Percentiles rank a stretch among this genome's conserved stretches.
These are phyloP conservation scores for Cervus canadensis DNA, from an alignment of 2,113 vertebrate genomes.

Conservation along the genomic window DNA sequence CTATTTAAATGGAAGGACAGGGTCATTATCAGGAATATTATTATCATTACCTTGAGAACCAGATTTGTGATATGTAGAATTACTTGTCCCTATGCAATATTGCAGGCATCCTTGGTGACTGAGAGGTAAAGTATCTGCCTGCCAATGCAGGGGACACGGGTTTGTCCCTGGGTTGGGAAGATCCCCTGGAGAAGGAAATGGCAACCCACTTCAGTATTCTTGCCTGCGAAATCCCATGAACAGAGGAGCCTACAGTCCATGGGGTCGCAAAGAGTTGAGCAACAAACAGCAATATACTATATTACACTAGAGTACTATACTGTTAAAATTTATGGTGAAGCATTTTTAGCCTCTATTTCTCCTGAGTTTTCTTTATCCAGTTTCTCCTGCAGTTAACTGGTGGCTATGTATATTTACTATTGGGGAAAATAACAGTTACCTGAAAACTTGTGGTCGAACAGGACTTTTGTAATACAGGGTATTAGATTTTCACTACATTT, in stretches of 20 bases:
- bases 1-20: background rate
- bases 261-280: background rate
- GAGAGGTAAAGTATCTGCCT: background rate
- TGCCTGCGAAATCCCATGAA: background rate
- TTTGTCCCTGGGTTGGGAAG: background rate
- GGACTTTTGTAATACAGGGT: background rate
- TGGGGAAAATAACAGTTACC: background rate
- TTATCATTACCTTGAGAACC: background rate
- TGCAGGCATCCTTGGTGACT: background rate
- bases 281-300: background rate
- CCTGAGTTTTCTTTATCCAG: background rate
- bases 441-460: background rate
- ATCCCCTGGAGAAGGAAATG: background rate
- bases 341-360: background rate
- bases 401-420: background rate
- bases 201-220: background rate
- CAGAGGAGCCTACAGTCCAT: background rate
- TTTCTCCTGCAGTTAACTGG: background rate
- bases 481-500: background rate
- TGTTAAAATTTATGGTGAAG: background rate
- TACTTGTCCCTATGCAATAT: background rate
- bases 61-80: background rate
- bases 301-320: no score
- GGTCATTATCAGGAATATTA: background rate
- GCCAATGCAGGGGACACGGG: rapidly evolving